Percentiles rank a stretch among this genome's conserved stretches.
Evolutionary conservation across 2,888 invertebrate species (phyloP).

Genomic region (Podotricha telesiphe): DNA sequence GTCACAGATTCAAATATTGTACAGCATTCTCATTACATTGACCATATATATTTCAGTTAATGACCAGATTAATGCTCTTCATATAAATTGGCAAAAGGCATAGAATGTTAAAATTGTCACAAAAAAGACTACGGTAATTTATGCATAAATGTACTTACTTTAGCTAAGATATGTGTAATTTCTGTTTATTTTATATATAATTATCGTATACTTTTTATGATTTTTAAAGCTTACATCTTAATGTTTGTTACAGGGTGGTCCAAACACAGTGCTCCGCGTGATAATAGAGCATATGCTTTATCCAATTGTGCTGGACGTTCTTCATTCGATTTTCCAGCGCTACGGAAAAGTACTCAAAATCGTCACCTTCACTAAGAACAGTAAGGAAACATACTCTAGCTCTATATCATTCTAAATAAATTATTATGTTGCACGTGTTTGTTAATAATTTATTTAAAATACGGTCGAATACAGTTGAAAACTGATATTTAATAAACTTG

Average conservation of each 20-base stretch:
- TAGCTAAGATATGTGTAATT: too few species aligned
- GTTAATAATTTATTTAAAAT: constrained; percentile 1
- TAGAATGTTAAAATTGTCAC: too few species aligned
- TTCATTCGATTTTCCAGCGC: constrained; percentile 98
- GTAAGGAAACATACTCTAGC: constrained; percentile 85
- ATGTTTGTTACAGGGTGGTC: constrained; percentile 87
- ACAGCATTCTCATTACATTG: too few species aligned
- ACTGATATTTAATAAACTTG: neutral
- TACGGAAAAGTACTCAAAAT: constrained; percentile 99
- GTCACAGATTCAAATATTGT: too few species aligned
- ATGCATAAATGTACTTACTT: too few species aligned
- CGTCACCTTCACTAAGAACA: constrained; percentile 99
- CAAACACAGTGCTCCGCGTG: constrained; percentile 97
- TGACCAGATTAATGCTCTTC: too few species aligned
- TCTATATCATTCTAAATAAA: neutral
- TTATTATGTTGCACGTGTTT: neutral
- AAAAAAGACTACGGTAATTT: too few species aligned
- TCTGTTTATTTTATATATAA: too few species aligned
- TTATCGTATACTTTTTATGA: too few species aligned
- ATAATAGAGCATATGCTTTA: constrained; percentile 99
- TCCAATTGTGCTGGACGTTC: constrained; percentile 98
- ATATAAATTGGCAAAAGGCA: too few species aligned
- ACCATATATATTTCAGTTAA: too few species aligned
- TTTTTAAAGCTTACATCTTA: neutral
- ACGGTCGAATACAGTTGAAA: neutral